Evolutionary conservation across 2,888 invertebrate genomes (phyloP).

Genomic region (Alloplasta piceator): DNA sequence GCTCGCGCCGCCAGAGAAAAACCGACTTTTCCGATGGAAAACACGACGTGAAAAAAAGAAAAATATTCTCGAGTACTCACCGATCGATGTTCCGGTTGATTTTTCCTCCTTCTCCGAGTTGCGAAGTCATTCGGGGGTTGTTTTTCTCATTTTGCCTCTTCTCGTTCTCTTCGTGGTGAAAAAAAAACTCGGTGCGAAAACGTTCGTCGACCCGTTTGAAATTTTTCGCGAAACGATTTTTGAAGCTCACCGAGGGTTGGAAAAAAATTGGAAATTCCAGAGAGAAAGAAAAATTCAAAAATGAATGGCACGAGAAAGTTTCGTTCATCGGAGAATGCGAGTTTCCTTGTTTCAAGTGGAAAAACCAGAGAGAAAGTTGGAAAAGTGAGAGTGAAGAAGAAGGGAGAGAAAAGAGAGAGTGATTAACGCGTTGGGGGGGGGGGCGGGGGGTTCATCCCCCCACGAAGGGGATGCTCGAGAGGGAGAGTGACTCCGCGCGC

Average conservation of each 20-base stretch:
- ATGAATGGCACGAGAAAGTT: too few species aligned
- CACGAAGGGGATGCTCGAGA: constrained; percentile 55
- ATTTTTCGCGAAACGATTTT: too few species aligned
- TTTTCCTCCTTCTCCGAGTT: not conserved
- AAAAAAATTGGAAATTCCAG: too few species aligned
- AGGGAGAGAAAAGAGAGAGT: constrained; percentile 22
- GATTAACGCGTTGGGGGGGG: constrained; percentile 24
- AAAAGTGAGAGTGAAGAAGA: too few species aligned
- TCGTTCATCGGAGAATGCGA: too few species aligned
- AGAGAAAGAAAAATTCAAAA: too few species aligned
- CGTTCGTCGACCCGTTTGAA: too few species aligned
- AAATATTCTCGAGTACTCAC: constrained; percentile 51
- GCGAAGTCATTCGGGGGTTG: not conserved
- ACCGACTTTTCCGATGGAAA: constrained; percentile 1
- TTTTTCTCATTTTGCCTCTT: not conserved
- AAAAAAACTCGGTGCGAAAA: too few species aligned
- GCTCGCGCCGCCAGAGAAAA: not conserved
- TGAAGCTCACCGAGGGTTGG: too few species aligned
- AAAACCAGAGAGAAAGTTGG: too few species aligned
- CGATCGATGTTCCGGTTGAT: constrained; percentile 8
- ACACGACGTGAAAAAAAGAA: constrained; percentile 22
- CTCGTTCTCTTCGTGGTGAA: not conserved
- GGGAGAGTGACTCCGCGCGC: constrained; percentile 40
- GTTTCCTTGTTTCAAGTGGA: too few species aligned
- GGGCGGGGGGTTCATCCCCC: constrained; percentile 31